phyloP scores from a whole-genome alignment of 2,797 vertebrate species.

The Enteromius thamalakanensis region DNA sequence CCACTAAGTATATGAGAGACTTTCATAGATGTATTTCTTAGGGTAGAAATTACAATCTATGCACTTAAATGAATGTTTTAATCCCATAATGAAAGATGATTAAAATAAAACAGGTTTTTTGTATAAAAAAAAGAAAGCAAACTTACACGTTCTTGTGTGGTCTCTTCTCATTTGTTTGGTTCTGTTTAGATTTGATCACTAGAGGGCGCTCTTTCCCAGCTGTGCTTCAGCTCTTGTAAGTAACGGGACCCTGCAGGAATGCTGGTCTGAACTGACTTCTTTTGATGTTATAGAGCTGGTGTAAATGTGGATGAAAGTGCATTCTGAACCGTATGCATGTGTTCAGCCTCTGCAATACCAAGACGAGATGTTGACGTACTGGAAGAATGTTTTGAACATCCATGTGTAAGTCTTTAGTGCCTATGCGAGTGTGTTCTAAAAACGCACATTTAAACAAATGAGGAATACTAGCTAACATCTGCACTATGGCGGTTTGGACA shows the following conservation, averaged over 20 bases:
- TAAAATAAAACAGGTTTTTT: slow-evolving; percentile 78
- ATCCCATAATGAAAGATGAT: slow-evolving; percentile 67
- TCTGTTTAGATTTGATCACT: background rate
- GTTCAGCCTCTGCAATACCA: background rate
- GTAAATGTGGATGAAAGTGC: slow-evolving; percentile 28
- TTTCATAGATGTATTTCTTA: slow-evolving; percentile 52
- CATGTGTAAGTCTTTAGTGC: background rate
- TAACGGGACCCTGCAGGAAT: background rate
- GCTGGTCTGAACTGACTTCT: slow-evolving; percentile 10
- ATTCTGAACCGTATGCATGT: background rate
- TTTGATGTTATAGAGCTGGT: background rate
- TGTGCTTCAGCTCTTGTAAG: background rate
- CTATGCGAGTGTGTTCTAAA: background rate
- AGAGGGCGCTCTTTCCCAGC: background rate
- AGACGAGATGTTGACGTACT: background rate
- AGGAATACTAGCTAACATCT: too few relatives aligned
- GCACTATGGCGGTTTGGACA: background rate
- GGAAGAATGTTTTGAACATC: background rate
- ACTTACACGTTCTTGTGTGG: slow-evolving; percentile 6
- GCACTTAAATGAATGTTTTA: slow-evolving; percentile 60
- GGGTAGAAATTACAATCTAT: slow-evolving; percentile 36
- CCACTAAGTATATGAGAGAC: slow-evolving; percentile 36
- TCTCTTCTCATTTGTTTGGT: background rate
- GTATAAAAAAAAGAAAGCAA: slow-evolving; percentile 59
- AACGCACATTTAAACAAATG: background rate